A percentile compares a stretch with the other conserved stretches of the same genome.
Evolutionary conservation across 1,140 invertebrate genomes (phyloP).

Genomic region (Octopus bimaculoides): DNA sequence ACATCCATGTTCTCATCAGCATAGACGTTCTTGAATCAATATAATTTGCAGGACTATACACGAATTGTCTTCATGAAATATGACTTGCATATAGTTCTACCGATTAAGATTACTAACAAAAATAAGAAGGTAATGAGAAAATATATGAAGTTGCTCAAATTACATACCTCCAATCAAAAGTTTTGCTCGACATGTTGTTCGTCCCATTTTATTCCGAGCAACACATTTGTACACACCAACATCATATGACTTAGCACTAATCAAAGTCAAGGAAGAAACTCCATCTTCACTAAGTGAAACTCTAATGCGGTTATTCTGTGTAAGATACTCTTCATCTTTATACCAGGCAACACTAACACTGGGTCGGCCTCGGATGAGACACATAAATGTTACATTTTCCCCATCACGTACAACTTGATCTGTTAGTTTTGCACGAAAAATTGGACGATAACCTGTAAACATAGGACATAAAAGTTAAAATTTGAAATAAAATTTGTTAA

Average conservation of each 20-base stretch:
- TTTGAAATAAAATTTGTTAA: not conserved
- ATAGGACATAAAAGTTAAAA: conserved; percentile 14
- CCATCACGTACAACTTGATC: conserved; percentile 75
- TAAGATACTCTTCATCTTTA: conserved; percentile 57
- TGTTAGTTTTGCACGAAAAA: conserved; percentile 61
- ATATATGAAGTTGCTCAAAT: too few relatives aligned
- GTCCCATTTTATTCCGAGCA: conserved; percentile 66
- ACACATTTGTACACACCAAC: conserved; percentile 94
- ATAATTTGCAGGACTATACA: too few relatives aligned
- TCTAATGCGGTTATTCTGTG: conserved; percentile 62
- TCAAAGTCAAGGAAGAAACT: conserved; percentile 43
- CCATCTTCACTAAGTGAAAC: conserved; percentile 74
- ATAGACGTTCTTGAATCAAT: too few relatives aligned
- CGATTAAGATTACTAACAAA: too few relatives aligned
- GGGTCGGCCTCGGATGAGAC: conserved; percentile 85
- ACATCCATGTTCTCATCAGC: too few relatives aligned
- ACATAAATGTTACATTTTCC: conserved; percentile 74
- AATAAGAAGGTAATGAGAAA: too few relatives aligned
- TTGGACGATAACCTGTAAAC: conserved; percentile 49
- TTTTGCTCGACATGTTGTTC: conserved; percentile 59
- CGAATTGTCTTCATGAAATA: too few relatives aligned
- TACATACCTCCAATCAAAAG: conserved; percentile 59
- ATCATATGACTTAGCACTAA: conserved; percentile 55
- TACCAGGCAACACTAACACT: conserved; percentile 91
- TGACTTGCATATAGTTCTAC: too few relatives aligned